Evolutionary conservation across 2,888 invertebrate genomes (phyloP), one percentile per base, ranked within the genome.

Genomic region (Drosophila imparisetae): DNA sequence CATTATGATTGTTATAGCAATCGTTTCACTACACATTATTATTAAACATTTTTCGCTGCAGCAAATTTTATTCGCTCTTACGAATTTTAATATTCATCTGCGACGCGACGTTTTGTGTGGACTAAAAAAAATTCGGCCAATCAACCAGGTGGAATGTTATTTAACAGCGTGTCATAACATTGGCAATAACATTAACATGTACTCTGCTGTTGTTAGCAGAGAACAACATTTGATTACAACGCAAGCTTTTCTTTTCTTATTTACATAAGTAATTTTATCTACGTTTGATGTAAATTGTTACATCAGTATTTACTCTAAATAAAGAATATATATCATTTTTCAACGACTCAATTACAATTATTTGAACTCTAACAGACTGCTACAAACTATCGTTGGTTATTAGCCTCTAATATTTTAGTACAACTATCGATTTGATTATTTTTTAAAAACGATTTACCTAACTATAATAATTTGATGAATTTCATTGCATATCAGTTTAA

Each of bases 61-160:
- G 34, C 50, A 45, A 40, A 15, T 65, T 60, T 69, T 60, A 45
- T 62, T 21, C 50, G 52, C 71, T 80, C 75, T 63, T 50, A 71
- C 57, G 55, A 32, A 66, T 54, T 65, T 67, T 49, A 53, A 58
- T 50, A 66, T 62, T 64, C 63, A 76, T 78, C 58, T 72, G 80
- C 77, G 78, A 71, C 77, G 80, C 77, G 45, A 45, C 45, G 80
- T 74, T 75, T 68, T 49, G 34, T 40, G 34, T 58, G 68, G 53
- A 78, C 76, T 78, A 78, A 49, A 78, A 72, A 63, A 52, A 78
- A 40, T 68, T 78, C 79, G 78, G 76, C 78, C 74, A 76, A 76
- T 74, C 78, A 78, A 75, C 75, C 75, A 75, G 75, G 75, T 75
- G 75, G 75, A 75, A 75, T 75, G 75, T 72, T 75, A 75, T 10